These are phyloP conservation scores for Dolichomitus sp. DNA, from an alignment of 2,888 invertebrate species.

Conservation along the genomic window DNA sequence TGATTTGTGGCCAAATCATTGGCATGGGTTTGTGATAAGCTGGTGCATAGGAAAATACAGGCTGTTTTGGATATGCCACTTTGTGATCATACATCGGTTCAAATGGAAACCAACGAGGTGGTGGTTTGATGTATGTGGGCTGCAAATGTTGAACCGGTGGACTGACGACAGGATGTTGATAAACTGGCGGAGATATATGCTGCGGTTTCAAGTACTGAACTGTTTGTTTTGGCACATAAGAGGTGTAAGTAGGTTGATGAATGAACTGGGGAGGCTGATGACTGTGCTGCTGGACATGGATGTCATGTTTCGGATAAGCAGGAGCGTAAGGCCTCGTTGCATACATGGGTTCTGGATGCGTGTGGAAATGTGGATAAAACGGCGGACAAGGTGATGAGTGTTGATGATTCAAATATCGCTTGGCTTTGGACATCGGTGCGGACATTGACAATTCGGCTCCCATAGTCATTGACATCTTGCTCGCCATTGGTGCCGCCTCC, in stretches of 20 bases:
- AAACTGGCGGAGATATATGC: conserved; percentile 20
- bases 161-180: conserved; percentile 20
- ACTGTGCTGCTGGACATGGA: conserved; percentile 32
- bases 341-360: conserved; percentile 69
- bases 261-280: conserved; percentile 69
- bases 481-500: conserved; percentile 57
- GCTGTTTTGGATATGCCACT: conserved; percentile 75
- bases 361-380: conserved; percentile 71
- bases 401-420: conserved; percentile 75
- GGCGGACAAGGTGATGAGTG: conserved; percentile 80
- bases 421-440: conserved; percentile 73
- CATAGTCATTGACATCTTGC: conserved; percentile 10
- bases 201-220: conserved; percentile 74
- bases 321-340: conserved; percentile 73
- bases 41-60: conserved; percentile 77
- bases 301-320: conserved; percentile 68
- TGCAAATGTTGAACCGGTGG: conserved; percentile 49
- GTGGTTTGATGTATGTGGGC: conserved; percentile 63
- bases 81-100: conserved; percentile 62
- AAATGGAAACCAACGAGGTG: conserved; percentile 40
- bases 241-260: conserved; percentile 71
- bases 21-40: conserved; percentile 74
- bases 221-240: conserved; percentile 71
- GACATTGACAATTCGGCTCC: conserved; percentile 9
- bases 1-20: conserved; percentile 44